Conservation (phyloP, 2,113 vertebrate genomes). For the Vidua chalybeata region DNA sequence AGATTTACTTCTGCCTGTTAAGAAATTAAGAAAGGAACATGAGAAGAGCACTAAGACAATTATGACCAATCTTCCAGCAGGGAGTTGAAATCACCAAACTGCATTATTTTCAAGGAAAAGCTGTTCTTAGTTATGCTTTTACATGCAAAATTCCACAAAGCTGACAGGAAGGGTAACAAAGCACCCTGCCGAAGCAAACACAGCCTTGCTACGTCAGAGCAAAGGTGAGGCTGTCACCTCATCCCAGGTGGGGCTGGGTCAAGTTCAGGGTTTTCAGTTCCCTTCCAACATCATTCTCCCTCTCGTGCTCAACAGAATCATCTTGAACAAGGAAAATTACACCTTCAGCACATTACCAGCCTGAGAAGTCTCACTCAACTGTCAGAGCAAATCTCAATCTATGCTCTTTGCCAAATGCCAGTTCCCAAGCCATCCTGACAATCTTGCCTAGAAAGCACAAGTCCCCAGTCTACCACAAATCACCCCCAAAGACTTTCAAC, state of each 20-base stretch:
- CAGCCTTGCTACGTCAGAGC: background rate
- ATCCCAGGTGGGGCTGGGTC: background rate
- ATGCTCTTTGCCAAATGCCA: background rate
- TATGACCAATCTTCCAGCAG: background rate
- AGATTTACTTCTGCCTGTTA: constrained; percentile 22
- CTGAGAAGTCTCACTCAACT: background rate
- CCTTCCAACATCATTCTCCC: fast-evolving
- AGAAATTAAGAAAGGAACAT: background rate
- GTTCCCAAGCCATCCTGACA: background rate
- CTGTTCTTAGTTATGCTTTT: background rate
- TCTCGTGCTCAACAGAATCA: background rate
- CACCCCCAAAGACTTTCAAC: background rate
- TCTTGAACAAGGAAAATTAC: background rate
- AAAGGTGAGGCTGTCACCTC: background rate
- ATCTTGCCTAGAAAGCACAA: background rate
- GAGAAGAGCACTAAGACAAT: background rate
- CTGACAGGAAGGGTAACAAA: background rate
- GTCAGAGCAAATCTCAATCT: background rate
- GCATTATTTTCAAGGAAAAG: background rate
- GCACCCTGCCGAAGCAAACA: background rate
- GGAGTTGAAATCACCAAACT: background rate
- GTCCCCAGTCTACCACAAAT: background rate
- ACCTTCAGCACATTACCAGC: fast-evolving
- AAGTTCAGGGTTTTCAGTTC: background rate
- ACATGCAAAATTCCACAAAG: background rate